These are phyloP conservation scores for Brachyptera putata DNA, from an alignment of 2,888 invertebrate genomes.

Conservation along the genomic window DNA sequence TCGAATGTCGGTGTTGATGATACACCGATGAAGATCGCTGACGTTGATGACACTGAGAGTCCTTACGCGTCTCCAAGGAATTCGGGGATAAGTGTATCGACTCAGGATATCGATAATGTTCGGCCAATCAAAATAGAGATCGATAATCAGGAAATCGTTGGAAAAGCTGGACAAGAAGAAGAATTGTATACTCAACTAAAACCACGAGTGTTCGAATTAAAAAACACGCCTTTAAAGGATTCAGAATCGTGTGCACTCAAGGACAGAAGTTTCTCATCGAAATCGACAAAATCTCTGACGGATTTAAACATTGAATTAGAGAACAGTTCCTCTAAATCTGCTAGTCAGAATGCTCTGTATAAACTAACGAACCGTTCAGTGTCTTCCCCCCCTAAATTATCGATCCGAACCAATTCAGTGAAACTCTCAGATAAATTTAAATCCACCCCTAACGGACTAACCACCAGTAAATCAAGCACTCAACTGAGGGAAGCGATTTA, in stretches of 20 bases:
- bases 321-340: too few relatives aligned
- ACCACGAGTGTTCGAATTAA: background rate
- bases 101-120: background rate
- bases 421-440: conserved; percentile 5
- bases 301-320: background rate
- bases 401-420: background rate
- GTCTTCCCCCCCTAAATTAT: background rate
- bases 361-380: background rate
- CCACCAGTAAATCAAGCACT: background rate
- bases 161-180: background rate
- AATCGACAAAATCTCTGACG: conserved; percentile 5
- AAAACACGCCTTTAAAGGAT: background rate
- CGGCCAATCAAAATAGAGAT: background rate
- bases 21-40: background rate
- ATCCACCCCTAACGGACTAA: background rate
- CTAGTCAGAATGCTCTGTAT: background rate
- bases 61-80: conserved; percentile 11
- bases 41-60: background rate
- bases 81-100: background rate
- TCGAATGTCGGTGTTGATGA: background rate
- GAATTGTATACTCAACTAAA: background rate
- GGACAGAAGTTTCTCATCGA: background rate
- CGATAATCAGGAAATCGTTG: background rate
- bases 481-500: too few relatives aligned
- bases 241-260: background rate